phyloP scores from a whole-genome alignment of 2,797 vertebrate genomes.

The Acanthurus lineatus region DNA sequence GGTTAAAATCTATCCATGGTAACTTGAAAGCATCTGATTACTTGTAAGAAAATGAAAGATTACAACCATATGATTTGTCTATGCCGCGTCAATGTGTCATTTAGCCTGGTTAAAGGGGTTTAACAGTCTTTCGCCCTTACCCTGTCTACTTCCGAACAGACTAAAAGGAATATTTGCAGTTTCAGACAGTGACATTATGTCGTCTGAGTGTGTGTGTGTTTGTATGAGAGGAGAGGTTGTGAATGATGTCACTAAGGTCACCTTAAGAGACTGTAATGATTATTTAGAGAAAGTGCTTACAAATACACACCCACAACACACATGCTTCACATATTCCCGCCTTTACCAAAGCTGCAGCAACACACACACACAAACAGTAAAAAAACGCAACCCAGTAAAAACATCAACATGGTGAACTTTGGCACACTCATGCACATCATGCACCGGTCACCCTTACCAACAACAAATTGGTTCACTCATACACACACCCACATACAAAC shows the following conservation, averaged over 20 bases:
- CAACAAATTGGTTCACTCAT: background rate
- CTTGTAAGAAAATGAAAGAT: too few species aligned
- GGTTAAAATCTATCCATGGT: too few species aligned
- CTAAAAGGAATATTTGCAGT: background rate
- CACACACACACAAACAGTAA: too few species aligned
- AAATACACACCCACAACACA: background rate
- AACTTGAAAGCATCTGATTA: too few species aligned
- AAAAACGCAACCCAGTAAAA: background rate
- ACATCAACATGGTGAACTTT: background rate
- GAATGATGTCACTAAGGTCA: constrained; percentile 9
- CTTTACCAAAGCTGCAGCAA: too few species aligned
- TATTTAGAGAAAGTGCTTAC: constrained; percentile 7
- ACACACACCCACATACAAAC: constrained; percentile 3
- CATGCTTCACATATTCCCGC: constrained; percentile 2
- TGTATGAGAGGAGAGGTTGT: background rate
- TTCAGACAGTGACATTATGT: background rate
- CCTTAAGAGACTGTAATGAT: background rate
- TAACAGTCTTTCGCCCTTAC: too few species aligned
- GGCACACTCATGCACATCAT: background rate
- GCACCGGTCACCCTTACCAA: background rate
- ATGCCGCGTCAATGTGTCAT: too few species aligned
- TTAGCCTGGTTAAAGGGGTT: too few species aligned
- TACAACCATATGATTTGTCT: too few species aligned
- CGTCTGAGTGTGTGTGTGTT: background rate
- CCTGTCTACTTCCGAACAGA: background rate